Percentiles rank a stretch among this genome's conserved stretches.
Evolutionary conservation across 2,113 vertebrate species (phyloP).

Genomic region (Boulengeromyrus knoepffleri): DNA sequence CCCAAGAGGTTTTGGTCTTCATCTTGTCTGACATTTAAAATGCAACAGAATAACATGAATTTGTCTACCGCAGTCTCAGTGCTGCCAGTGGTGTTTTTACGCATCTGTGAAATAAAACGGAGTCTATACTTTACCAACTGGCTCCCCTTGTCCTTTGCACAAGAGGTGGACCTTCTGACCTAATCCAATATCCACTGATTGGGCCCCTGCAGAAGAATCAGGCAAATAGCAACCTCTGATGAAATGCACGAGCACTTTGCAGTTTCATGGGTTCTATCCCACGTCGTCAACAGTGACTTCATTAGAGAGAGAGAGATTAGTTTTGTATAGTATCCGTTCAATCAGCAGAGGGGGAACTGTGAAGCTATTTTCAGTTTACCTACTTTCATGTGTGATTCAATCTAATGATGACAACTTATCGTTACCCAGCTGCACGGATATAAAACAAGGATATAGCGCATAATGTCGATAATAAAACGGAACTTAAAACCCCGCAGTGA

Average conservation of each 20-base stretch:
- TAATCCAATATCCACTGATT: conserved; percentile 62
- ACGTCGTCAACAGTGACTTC: neutral
- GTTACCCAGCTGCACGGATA: neutral
- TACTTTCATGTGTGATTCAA: neutral
- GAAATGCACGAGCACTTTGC: neutral
- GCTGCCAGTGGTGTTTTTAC: neutral
- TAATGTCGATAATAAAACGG: neutral
- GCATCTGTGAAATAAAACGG: neutral
- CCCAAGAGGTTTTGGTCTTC: neutral
- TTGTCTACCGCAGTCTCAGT: neutral
- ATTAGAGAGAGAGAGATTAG: neutral
- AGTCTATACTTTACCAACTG: conserved; percentile 55
- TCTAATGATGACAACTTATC: neutral
- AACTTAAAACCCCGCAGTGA: neutral
- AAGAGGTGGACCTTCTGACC: conserved; percentile 65
- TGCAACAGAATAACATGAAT: neutral
- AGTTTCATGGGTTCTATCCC: neutral
- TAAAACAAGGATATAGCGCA: neutral
- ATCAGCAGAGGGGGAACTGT: neutral
- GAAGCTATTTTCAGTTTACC: neutral
- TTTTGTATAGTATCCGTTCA: neutral
- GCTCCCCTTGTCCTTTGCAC: conserved; percentile 64
- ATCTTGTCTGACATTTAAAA: neutral
- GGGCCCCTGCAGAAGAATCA: conserved; percentile 45
- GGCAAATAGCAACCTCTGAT: neutral